Base-by-base conservation (phyloP, 2,888 invertebrate genomes). In the Eretmocerus hayati region DNA sequence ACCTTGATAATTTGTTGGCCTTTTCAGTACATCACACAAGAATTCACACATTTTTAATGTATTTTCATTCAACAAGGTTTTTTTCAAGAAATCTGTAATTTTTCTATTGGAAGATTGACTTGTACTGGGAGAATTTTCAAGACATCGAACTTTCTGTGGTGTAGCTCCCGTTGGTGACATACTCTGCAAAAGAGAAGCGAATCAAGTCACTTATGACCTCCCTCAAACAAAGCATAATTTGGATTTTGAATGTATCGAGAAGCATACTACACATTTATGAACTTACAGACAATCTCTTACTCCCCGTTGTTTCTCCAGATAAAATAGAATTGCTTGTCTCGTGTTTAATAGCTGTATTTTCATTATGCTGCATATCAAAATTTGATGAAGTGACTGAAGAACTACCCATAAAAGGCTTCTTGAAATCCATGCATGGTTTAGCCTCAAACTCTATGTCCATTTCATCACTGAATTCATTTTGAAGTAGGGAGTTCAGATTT, bases 31-130 rank as follows among this genome's bases (percentile, higher is more conserved):
- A 23, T 65, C 58, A 13, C 56, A 50, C 4, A 69, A 51, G 4
- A 59, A 57, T 22, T 69, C 63, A 44, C 56, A 62, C 35, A 56
- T 50, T 54, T 58, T 60, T 6, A 48, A 31, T 4, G 42, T 5
- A 30, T 43, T 3, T 13, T 43, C 40, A 36, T n/a, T 9, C 19
- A 44, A 9, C 33, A 46, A 40, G n/a, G 53, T 37, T n/a, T 58
- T 56, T 42, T n/a, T 45, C 18, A 59, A 41, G 46, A 56, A 64
- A 23, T 62, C 58, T 1, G 56, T 55, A 15, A 59, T 63, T 53
- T 60, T 62, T 44, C 40, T 50, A 20, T 52, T 50, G n/a, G 3
- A 35, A 19, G 16, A 42, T 4, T 44, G 41, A 23, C 19, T 18
- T 33, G 20, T 13, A 22, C 53, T 60, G 9, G 45, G 52, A 11